Percentiles rank a stretch among this genome's conserved stretches.
Evolutionary conservation across 35 echinoderm and acorn worm species (phyloP).

Genomic region (Chiridota heheva): DNA sequence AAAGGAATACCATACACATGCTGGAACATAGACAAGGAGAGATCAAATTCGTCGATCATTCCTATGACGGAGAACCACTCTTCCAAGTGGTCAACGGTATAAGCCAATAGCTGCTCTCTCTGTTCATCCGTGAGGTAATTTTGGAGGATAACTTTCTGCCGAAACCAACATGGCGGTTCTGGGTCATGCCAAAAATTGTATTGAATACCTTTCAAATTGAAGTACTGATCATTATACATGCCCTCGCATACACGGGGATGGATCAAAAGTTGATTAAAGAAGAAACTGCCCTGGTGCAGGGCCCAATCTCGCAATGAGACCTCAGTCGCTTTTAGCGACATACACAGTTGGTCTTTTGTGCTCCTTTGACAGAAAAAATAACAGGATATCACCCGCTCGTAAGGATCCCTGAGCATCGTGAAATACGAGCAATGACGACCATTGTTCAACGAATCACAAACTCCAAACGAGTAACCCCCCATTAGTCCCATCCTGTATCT

Average conservation of each 20-base stretch:
- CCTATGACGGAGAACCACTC: slow-evolving; percentile 72
- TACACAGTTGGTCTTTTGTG: slow-evolving; percentile 86
- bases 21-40: slow-evolving; percentile 59
- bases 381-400: slow-evolving; percentile 80
- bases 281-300: slow-evolving; percentile 87
- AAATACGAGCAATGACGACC: slow-evolving; percentile 81
- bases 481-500: slow-evolving; percentile 49
- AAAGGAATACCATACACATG: slow-evolving; percentile 68
- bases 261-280: slow-evolving; percentile 83
- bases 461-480: slow-evolving; percentile 91
- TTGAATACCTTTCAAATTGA: slow-evolving; percentile 53
- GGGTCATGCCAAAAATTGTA: slow-evolving; percentile 47
- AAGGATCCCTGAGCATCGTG: slow-evolving; percentile 86
- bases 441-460: slow-evolving; percentile 66
- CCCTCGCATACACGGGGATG: slow-evolving; percentile 78
- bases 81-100: slow-evolving; percentile 56
- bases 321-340: slow-evolving; percentile 66
- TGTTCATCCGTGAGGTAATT: slow-evolving; percentile 30
- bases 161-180: slow-evolving; percentile 70
- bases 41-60: slow-evolving; percentile 65
- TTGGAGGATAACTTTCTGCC: slow-evolving; percentile 71
- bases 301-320: slow-evolving; percentile 88
- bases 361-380: slow-evolving; percentile 77
- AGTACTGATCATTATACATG: slow-evolving; percentile 47
- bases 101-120: slow-evolving; percentile 31